These are phyloP conservation scores for Phrynocephalus guinanensis DNA, from an alignment of 2,797 vertebrate species.

Conservation along the genomic window DNA sequence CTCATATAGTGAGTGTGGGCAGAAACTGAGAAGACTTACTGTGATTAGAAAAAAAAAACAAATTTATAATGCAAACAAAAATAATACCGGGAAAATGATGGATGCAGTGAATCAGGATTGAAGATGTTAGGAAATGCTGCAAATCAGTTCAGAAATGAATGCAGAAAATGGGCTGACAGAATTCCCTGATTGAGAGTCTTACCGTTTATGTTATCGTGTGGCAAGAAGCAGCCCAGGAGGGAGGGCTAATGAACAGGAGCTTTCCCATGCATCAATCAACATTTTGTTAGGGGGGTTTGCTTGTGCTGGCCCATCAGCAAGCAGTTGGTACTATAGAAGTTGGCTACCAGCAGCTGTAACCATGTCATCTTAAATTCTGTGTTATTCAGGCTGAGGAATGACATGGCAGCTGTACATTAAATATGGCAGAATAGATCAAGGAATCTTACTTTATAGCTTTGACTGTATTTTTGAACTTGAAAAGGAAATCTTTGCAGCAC, in stretches of 20 bases:
- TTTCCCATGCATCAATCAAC: background rate
- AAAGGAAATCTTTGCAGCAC: background rate
- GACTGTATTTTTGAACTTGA: background rate
- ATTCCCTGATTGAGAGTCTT: background rate
- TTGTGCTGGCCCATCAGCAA: background rate
- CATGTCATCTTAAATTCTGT: background rate
- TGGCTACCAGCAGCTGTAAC: background rate
- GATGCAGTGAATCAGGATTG: background rate
- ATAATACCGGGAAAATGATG: background rate
- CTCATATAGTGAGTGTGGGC: background rate
- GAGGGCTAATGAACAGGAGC: background rate
- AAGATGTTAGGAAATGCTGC: background rate
- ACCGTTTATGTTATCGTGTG: background rate
- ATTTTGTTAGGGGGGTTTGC: background rate
- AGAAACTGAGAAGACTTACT: background rate
- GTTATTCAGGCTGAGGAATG: background rate
- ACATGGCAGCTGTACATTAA: background rate
- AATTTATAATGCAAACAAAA: background rate
- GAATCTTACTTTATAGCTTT: background rate
- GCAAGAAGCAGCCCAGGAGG: background rate
- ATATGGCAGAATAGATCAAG: constrained; percentile 3
- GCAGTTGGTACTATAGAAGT: background rate
- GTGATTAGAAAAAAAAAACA: background rate
- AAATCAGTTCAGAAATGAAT: background rate
- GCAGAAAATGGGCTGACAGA: background rate